Conservation (phyloP, 2,113 vertebrate genomes). For the Labeo rohita region DNA sequence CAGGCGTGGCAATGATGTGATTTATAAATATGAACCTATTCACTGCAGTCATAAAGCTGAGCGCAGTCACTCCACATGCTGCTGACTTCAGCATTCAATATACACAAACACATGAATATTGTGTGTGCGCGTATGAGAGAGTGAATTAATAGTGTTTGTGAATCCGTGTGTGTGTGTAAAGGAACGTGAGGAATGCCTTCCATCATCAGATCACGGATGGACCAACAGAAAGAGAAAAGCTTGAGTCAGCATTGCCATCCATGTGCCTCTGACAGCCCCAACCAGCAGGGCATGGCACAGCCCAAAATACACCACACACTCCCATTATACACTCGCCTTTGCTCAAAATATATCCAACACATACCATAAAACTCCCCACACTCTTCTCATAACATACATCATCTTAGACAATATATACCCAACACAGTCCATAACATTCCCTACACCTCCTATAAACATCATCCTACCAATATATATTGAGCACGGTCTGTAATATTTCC, state of each 20-base stretch:
- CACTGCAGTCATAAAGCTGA: constrained; percentile 25
- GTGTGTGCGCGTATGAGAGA: not conserved
- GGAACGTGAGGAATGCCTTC: constrained; percentile 51
- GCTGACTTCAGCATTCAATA: constrained; percentile 40
- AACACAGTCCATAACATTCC: not conserved
- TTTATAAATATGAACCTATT: constrained; percentile 28
- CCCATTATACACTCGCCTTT: not conserved
- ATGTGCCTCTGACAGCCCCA: constrained; percentile 35
- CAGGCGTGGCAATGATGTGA: not conserved
- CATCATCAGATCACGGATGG: constrained; percentile 53
- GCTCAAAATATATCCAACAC: constrained; percentile 6
- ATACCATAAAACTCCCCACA: not conserved
- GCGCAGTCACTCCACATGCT: constrained; percentile 11
- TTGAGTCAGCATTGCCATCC: constrained; percentile 42
- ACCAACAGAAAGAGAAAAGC: constrained; percentile 47
- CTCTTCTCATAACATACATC: not conserved
- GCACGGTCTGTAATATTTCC: not conserved
- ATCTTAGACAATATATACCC: not conserved
- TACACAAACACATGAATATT: constrained; percentile 36
- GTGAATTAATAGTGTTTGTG: constrained; percentile 10
- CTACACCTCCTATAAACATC: not conserved
- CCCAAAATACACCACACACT: constrained; percentile 1
- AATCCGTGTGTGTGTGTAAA: constrained; percentile 7
- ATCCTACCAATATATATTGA: not conserved
- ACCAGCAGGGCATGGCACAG: constrained; percentile 6